Evolutionary conservation across 92 coral and sea anemone species (phyloP).

Genomic region (Meandrina meandrites): DNA sequence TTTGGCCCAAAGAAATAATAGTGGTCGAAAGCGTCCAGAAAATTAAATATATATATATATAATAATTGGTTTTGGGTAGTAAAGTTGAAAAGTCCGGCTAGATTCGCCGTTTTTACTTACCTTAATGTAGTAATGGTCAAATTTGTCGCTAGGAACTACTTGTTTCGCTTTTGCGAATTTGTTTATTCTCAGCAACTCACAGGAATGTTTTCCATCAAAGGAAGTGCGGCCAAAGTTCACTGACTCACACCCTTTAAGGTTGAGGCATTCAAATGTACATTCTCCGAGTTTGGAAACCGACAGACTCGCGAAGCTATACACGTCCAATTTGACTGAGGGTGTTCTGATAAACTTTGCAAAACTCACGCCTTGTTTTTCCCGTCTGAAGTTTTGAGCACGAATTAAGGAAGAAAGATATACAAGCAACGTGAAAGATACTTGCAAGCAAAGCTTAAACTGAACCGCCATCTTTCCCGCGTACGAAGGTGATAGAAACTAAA

Average conservation of each 20-base stretch:
- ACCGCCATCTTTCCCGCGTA: not conserved
- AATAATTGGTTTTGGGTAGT: too few relatives aligned
- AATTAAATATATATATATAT: too few relatives aligned
- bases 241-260: not conserved
- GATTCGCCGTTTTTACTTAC: not conserved
- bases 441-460: not conserved
- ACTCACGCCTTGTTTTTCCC: constrained; percentile 22
- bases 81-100: too few relatives aligned
- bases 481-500: not conserved
- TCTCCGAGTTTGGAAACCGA: constrained; percentile 11
- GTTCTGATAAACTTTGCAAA: constrained; percentile 11
- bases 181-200: constrained; percentile 4
- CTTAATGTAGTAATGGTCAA: constrained; percentile 16
- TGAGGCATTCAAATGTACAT: constrained; percentile 11
- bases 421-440: not conserved
- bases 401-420: not conserved
- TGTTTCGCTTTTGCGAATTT: not conserved
- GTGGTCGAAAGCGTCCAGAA: too few relatives aligned
- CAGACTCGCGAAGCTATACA: not conserved
- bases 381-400: constrained; percentile 8
- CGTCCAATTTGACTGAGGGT: constrained; percentile 7
- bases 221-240: constrained; percentile 11
- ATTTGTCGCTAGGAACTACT: not conserved
- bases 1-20: too few relatives aligned
- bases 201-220: not conserved